Percentiles rank a stretch among this genome's conserved stretches.
phyloP scores from a whole-genome alignment of 92 coral and sea anemone species.

The Zoanthus gigantus region DNA sequence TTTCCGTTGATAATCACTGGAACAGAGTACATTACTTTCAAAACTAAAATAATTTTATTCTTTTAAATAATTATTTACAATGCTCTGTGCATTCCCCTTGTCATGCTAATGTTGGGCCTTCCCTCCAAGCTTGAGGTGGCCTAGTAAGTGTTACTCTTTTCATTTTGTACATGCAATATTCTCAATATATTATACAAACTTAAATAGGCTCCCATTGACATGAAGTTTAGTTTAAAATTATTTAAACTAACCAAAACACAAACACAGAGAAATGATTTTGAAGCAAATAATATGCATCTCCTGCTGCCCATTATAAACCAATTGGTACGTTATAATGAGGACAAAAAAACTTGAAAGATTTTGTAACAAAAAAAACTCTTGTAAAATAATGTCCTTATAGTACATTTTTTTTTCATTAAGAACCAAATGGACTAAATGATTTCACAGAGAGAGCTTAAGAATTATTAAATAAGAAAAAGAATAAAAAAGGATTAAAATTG shows the following conservation, averaged over 20 bases:
- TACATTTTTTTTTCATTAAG: neutral
- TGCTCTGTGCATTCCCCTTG: slow-evolving; percentile 1
- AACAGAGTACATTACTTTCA: neutral
- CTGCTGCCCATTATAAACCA: neutral
- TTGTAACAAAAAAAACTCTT: neutral
- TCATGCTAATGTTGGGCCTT: neutral
- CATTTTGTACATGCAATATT: neutral
- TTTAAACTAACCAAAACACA: neutral
- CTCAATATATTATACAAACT: neutral
- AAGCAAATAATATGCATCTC: neutral
- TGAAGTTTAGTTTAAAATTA: neutral
- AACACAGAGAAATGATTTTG: neutral
- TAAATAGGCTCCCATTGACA: slow-evolving; percentile 1
- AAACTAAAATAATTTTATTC: neutral
- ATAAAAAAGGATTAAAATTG: neutral
- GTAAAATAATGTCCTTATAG: neutral
- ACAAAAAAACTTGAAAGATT: too few relatives aligned
- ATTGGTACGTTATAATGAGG: neutral
- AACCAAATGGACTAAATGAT: neutral
- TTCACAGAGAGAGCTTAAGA: too few relatives aligned
- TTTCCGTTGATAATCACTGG: neutral
- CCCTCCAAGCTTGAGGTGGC: slow-evolving; percentile 6
- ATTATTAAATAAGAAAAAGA: neutral
- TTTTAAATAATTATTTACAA: neutral
- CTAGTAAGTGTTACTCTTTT: neutral